Base-by-base conservation (phyloP, 2,888 invertebrate genomes). In the Drosophila nigricruria region DNA sequence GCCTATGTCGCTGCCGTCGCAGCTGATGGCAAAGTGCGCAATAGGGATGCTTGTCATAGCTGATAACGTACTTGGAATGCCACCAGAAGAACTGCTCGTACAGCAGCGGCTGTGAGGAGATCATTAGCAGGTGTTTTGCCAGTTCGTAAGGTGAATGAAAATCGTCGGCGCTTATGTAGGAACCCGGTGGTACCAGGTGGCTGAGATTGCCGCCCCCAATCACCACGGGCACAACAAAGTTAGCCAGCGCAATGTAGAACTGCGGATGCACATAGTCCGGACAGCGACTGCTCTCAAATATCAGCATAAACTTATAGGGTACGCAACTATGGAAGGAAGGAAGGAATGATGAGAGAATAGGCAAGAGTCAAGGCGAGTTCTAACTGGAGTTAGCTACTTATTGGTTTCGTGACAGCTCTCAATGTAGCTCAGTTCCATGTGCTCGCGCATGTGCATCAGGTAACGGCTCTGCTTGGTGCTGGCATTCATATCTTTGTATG, bases 181-280 rank as follows among this genome's bases (percentile, higher is more conserved):
- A 95, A 54, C 93, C 88, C 1, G 93, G 93, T 0, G 95, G 95
- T 0, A 94, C 94, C 32, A 94, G 93, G 0, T 91, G 81, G 52
- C 84, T 92, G 82, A 95, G 94, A 88, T 95, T 94, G 36, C 94
- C 94, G 27, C 94, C 95, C 5, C 95, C 95, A 92, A 95, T 94
- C 20, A 95, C 94, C 3, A 95, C 94, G 0, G 95, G 95, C 30
- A 95, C 91, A 20, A 95, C 92, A 74, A 94, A 59, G 5, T 67
- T 73, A 0, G 65, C 20, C 43, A 90, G 49, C 5, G 82, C 83
- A 32, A 60, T 66, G 27, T 67, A 91, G 8, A 91, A 70, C 81
- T 95, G 95, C 78, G 95, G 95, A 2, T 95, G 95, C 56, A 96
- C 94, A 89, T 95, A 96, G 87, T 96, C 95, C 54, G 93, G 89